Evolutionary conservation across 2,113 vertebrate genomes (phyloP).

Genomic region (Lepisosteus oculatus): DNA sequence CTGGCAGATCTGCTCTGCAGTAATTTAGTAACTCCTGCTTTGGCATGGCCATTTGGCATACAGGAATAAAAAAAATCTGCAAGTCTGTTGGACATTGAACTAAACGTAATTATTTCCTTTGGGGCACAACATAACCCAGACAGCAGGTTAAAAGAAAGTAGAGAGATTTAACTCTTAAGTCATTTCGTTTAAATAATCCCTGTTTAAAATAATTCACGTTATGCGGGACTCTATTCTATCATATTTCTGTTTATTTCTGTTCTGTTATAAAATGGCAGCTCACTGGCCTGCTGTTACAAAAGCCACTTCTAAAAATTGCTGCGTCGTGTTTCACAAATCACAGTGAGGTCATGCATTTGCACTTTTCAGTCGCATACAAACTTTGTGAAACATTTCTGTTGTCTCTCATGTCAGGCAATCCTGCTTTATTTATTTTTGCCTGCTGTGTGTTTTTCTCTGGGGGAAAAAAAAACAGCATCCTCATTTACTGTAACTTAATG

Average conservation of each 20-base stretch:
- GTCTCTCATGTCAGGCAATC: too few relatives aligned
- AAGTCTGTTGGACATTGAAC: background rate
- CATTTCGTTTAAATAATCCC: background rate
- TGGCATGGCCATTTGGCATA: background rate
- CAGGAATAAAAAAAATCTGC: background rate
- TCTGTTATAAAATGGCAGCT: background rate
- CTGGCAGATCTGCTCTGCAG: background rate
- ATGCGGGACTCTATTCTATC: too few relatives aligned
- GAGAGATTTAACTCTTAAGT: background rate
- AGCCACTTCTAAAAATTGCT: background rate
- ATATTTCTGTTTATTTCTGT: background rate
- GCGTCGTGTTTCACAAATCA: too few relatives aligned
- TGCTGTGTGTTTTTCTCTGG: too few relatives aligned
- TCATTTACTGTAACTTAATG: too few relatives aligned
- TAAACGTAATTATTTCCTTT: background rate
- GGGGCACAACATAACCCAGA: background rate
- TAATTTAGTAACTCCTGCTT: background rate
- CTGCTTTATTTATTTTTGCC: too few relatives aligned
- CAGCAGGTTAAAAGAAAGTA: background rate
- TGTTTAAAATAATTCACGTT: too few relatives aligned
- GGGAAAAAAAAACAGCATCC: too few relatives aligned
- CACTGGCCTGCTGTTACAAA: background rate
- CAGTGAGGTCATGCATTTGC: too few relatives aligned
- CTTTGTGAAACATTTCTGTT: too few relatives aligned
- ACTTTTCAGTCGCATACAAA: too few relatives aligned